Base-by-base conservation (phyloP, 2,113 vertebrate species). In the Gila orcuttii region DNA sequence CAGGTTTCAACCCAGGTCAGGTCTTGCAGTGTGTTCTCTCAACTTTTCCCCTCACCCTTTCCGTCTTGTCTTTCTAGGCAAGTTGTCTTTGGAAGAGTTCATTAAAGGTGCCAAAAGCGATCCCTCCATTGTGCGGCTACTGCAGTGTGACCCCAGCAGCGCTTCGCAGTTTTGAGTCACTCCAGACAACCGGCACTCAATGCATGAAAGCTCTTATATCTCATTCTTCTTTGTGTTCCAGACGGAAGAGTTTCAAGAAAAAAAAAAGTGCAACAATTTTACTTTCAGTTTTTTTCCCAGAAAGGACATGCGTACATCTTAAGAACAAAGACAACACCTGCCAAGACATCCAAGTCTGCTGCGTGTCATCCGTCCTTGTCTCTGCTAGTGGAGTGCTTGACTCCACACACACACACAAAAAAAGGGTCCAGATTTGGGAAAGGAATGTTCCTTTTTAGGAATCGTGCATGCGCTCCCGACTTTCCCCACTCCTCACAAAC, bases 81-180 rank as follows among this genome's bases (percentile, higher is more conserved):
- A 98, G 90, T 91, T 99, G 60, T 99, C 98, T 10, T 94, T 99
- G 94, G 98, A 99, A 93, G 98, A 99, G 92, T 99, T 99, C 92
- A 99, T 99, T 95, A 95, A 95, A 94, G 98, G 98, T 87, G 98
- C 98, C 95, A 99, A 99, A 95, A 99, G 97, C 17, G 98, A 99
- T 93, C 98, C 98, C 0, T 99, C 98, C 92, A 99, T 99, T 66
- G 98, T 99, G 85, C 95, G 98, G 90, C 96, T 99, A 96, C 96
- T 99, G 92, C 98, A 99, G 95, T 99, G 98, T 0, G 98, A 99
- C 95, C 98, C 98, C 90, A 98, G 98, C 93, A 96, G 97, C 5
- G 95, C 98, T 86, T 95, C 94, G 13, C 98, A 98, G 95, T 97
- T 99, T 96, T 99, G 93, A 97, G 91, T 81, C 74, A 83, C 36